phyloP scores from a whole-genome alignment of 2,888 invertebrate genomes.

The Merodon equestris region DNA sequence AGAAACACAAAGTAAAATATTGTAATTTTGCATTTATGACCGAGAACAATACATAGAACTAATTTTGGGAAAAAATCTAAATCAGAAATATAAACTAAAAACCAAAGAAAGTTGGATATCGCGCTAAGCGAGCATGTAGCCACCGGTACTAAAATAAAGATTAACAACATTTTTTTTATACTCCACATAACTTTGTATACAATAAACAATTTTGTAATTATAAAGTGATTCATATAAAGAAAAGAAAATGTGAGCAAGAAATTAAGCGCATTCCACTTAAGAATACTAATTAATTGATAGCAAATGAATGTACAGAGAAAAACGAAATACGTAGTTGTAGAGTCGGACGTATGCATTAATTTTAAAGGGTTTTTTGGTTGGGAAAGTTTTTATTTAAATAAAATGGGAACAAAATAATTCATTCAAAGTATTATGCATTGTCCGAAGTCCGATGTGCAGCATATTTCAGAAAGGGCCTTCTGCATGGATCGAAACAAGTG shows the following conservation, averaged over 20 bases:
- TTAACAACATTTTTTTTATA: conserved; percentile 9
- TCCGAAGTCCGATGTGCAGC: too few species aligned
- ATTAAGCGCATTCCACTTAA: too few species aligned
- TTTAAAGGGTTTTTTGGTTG: too few species aligned
- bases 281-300: too few species aligned
- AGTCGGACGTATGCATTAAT: too few species aligned
- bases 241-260: background rate
- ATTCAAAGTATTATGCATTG: too few species aligned
- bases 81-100: conserved; percentile 15
- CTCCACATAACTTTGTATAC: conserved; percentile 6
- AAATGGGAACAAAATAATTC: too few species aligned
- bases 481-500: too few species aligned
- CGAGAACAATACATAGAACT: conserved; percentile 61
- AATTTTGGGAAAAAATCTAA: background rate
- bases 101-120: conserved; percentile 18
- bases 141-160: conserved; percentile 27
- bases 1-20: conserved; percentile 32
- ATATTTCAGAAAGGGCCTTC: too few species aligned
- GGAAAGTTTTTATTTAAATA: too few species aligned
- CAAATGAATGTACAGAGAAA: conserved; percentile 16
- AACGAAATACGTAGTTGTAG: too few species aligned
- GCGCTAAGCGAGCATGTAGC: conserved; percentile 33
- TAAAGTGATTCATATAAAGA: too few species aligned
- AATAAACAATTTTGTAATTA: background rate
- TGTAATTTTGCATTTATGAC: conserved; percentile 67